A percentile compares a stretch with the other conserved stretches of the same genome.
Evolutionary conservation across 2,888 invertebrate genomes (phyloP).

Genomic region (Cephalotes varians): DNA sequence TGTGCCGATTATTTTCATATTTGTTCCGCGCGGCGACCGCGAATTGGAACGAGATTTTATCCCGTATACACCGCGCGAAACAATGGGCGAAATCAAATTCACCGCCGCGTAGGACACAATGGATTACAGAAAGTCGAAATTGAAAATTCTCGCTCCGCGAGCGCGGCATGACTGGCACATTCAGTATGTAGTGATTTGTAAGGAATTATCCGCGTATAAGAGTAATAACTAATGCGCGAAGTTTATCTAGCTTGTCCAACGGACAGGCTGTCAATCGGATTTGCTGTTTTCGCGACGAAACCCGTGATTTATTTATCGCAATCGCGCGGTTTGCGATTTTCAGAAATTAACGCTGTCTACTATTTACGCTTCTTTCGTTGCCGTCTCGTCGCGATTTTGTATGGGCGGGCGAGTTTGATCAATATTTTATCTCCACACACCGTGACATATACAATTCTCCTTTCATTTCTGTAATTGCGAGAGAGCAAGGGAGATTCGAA

Average conservation of each 20-base stretch:
- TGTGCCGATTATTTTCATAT: slow-evolving; percentile 54
- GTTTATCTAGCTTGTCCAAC: slow-evolving; percentile 45
- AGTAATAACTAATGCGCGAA: slow-evolving; percentile 33
- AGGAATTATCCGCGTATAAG: slow-evolving; percentile 48
- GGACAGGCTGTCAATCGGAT: slow-evolving; percentile 48
- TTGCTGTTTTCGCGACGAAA: slow-evolving; percentile 53
- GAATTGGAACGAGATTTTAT: slow-evolving; percentile 58
- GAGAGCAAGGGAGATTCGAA: not conserved
- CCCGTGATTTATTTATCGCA: slow-evolving; percentile 41
- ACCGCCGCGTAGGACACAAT: slow-evolving; percentile 51
- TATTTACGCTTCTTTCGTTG: slow-evolving; percentile 15
- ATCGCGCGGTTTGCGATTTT: slow-evolving; percentile 13
- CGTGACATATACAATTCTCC: not conserved
- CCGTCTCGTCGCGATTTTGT: slow-evolving; percentile 6
- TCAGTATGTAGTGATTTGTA: slow-evolving; percentile 49
- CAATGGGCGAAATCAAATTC: slow-evolving; percentile 57
- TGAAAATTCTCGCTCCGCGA: slow-evolving; percentile 48
- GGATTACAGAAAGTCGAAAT: slow-evolving; percentile 58
- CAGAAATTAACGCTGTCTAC: slow-evolving; percentile 32
- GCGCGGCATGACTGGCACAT: slow-evolving; percentile 37
- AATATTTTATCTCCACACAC: slow-evolving; percentile 16
- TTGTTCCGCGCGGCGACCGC: slow-evolving; percentile 54
- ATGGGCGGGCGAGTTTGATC: slow-evolving; percentile 12
- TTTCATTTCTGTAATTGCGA: not conserved
- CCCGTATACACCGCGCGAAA: slow-evolving; percentile 41